Conservation (phyloP, 92 coral and sea anemone genomes). For the Zoanthus sansibaricus region DNA sequence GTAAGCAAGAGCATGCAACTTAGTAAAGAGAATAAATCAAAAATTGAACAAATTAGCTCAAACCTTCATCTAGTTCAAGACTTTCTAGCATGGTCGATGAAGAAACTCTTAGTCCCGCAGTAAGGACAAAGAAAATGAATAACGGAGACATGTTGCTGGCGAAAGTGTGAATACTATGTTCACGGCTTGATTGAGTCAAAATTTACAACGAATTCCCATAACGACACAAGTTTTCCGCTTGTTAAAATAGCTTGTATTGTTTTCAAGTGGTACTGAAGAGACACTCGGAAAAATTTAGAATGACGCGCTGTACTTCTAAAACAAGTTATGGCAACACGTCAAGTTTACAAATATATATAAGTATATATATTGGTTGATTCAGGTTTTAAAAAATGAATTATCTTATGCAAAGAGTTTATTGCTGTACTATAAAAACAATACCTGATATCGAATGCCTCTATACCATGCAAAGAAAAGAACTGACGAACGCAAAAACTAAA, state of each 20-base stretch:
- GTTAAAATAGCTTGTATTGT: not conserved
- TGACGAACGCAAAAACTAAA: too few species aligned
- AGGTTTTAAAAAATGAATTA: not conserved
- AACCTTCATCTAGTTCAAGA: not conserved
- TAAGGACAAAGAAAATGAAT: not conserved
- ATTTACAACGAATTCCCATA: not conserved
- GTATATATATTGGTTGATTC: not conserved
- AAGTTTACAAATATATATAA: not conserved
- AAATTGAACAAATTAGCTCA: not conserved
- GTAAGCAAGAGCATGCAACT: too few species aligned
- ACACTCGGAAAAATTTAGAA: not conserved
- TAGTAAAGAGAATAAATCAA: not conserved
- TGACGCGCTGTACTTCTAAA: not conserved
- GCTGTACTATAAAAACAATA: too few species aligned
- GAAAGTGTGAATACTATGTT: not conserved
- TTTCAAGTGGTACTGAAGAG: not conserved
- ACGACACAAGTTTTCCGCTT: not conserved
- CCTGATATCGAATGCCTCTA: too few species aligned
- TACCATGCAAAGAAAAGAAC: too few species aligned
- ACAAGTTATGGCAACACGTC: not conserved
- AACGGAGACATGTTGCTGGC: not conserved
- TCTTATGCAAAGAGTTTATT: not conserved
- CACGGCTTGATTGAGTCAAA: too few species aligned
- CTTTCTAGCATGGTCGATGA: not conserved
- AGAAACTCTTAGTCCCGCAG: not conserved